Conservation (phyloP, 2,113 vertebrate genomes). For the Campylorhamphus procurvoides region DNA sequence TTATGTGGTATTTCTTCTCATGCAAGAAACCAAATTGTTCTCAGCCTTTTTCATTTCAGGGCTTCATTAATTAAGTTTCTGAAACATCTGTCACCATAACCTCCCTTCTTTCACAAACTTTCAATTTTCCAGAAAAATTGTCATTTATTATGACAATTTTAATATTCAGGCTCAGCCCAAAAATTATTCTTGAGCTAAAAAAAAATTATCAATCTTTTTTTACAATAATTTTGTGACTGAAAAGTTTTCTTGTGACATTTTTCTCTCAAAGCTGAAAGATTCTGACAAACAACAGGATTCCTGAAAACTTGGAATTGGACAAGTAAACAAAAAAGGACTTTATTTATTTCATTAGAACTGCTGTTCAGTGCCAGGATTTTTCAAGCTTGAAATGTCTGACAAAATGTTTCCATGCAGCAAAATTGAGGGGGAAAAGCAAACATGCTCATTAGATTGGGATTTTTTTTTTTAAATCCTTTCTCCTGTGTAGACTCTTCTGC, state of each 20-base stretch:
- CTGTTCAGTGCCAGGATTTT: not conserved
- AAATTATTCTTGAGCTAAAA: not conserved
- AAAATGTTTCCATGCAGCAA: not conserved
- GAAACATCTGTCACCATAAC: constrained; percentile 40
- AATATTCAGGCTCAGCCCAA: not conserved
- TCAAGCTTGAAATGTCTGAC: not conserved
- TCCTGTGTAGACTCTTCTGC: not conserved
- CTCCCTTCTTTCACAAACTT: constrained; percentile 32
- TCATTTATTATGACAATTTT: constrained; percentile 32
- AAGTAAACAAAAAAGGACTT: not conserved
- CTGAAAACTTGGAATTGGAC: not conserved
- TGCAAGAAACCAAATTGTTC: not conserved
- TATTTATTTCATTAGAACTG: not conserved
- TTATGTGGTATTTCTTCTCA: not conserved
- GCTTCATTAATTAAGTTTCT: constrained; percentile 32
- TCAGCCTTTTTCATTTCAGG: constrained; percentile 11
- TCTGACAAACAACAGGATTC: not conserved
- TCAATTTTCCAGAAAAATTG: not conserved
- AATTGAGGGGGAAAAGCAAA: not conserved
- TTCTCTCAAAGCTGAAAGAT: not conserved
- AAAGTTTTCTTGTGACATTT: not conserved
- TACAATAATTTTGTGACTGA: not conserved
- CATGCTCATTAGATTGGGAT: not conserved
- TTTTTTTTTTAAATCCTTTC: not conserved
- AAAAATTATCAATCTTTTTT: not conserved